phyloP scores from a whole-genome alignment of 30 jellyfish, hydroid and myxozoan genomes.

The Turritopsis rubra region DNA sequence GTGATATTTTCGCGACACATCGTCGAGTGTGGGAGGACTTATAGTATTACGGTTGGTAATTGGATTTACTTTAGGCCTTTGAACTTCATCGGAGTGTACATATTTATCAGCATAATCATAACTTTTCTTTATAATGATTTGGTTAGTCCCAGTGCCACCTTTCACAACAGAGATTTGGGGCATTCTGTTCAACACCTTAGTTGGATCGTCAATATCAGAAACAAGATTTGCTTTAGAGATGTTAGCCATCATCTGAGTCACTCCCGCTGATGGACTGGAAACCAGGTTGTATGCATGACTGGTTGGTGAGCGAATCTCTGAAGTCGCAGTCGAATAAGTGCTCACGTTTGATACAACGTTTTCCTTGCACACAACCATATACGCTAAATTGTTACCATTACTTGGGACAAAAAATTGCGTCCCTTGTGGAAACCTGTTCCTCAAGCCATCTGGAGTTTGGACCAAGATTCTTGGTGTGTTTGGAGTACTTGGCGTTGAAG shows the following conservation, averaged over 20 bases:
- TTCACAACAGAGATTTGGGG: conserved; percentile 14
- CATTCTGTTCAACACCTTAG: background rate
- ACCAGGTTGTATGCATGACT: background rate
- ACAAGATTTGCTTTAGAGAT: conserved; percentile 26
- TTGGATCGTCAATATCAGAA: conserved; percentile 35
- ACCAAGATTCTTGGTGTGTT: conserved; percentile 12
- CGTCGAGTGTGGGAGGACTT: conserved; percentile 20
- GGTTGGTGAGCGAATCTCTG: background rate
- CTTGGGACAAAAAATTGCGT: conserved; percentile 16
- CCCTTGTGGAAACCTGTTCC: conserved; percentile 27
- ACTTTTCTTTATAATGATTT: background rate
- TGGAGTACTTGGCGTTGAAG: conserved; percentile 5
- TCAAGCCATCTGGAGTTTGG: conserved; percentile 14
- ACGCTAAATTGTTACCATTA: conserved; percentile 3
- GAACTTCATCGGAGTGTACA: background rate
- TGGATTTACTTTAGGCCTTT: background rate
- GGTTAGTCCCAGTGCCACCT: background rate
- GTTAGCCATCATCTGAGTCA: conserved; percentile 38
- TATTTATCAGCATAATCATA: background rate
- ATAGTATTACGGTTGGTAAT: background rate
- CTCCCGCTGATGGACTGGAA: conserved; percentile 28
- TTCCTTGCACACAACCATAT: conserved; percentile 1
- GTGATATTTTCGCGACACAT: conserved; percentile 4
- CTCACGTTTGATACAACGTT: background rate
- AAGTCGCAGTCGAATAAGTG: background rate